These are phyloP conservation scores for Drosophila tanythrix DNA, from an alignment of 2,888 invertebrate species.

Conservation along the genomic window DNA sequence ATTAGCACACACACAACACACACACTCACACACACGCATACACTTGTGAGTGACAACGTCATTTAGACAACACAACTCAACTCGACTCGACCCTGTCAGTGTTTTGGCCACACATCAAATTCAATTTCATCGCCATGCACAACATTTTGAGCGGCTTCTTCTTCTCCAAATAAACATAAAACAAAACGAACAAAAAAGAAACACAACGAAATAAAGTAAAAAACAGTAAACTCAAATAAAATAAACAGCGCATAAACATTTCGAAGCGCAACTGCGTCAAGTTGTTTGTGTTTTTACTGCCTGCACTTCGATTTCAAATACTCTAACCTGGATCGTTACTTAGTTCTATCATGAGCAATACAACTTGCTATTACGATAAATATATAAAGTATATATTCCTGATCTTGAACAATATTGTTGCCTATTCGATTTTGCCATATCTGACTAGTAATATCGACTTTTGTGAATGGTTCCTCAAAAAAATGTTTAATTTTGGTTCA, in stretches of 20 bases:
- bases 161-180: conserved; percentile 43
- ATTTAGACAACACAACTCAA: conserved; percentile 19
- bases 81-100: conserved; percentile 50
- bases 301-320: conserved; percentile 13
- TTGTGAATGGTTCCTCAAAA: neutral
- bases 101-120: conserved; percentile 44
- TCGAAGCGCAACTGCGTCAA: conserved; percentile 32
- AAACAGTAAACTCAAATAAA: conserved; percentile 17
- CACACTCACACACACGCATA: conserved; percentile 5
- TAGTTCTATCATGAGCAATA: neutral
- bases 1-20: conserved; percentile 33
- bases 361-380: too few relatives aligned
- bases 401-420: neutral
- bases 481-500: neutral
- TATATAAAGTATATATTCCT: neutral
- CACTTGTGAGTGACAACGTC: conserved; percentile 48
- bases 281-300: conserved; percentile 21
- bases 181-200: conserved; percentile 19
- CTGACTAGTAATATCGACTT: neutral
- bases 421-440: neutral
- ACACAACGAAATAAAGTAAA: conserved; percentile 17
- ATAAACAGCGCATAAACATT: conserved; percentile 43
- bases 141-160: conserved; percentile 41
- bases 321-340: neutral
- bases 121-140: conserved; percentile 57